Conservation (phyloP, 2,113 vertebrate species). For the Microcebus murinus region DNA sequence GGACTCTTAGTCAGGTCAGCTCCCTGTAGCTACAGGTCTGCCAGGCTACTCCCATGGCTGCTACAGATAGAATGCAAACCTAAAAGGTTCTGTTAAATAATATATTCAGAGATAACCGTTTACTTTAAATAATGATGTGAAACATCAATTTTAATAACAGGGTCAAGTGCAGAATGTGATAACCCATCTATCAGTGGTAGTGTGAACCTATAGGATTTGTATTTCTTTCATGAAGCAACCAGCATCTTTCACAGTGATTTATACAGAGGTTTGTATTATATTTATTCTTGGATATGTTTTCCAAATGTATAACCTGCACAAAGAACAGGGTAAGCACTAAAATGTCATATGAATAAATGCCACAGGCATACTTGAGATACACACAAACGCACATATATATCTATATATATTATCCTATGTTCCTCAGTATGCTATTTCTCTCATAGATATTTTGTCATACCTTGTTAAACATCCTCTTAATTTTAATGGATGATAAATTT, state of each 20-base stretch:
- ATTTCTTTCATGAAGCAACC: background rate
- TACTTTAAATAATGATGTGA: constrained; percentile 9
- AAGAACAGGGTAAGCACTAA: background rate
- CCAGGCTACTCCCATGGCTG: background rate
- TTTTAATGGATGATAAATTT: background rate
- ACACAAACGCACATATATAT: background rate
- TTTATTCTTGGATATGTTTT: background rate
- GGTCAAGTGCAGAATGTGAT: background rate
- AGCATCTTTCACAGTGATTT: background rate
- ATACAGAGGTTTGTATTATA: background rate
- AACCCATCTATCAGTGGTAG: background rate
- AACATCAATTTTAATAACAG: constrained; percentile 21
- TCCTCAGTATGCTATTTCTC: background rate
- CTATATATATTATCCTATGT: too few species aligned
- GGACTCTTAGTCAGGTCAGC: background rate
- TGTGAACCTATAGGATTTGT: background rate
- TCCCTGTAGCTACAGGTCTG: background rate
- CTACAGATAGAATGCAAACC: background rate
- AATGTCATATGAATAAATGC: background rate
- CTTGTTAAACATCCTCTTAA: background rate
- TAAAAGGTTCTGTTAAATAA: background rate
- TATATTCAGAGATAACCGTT: background rate
- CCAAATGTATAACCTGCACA: background rate
- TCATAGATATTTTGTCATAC: background rate
- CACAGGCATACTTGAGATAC: background rate